phyloP scores from a whole-genome alignment of 2,113 vertebrate species.

The Dissostichus mawsoni region DNA sequence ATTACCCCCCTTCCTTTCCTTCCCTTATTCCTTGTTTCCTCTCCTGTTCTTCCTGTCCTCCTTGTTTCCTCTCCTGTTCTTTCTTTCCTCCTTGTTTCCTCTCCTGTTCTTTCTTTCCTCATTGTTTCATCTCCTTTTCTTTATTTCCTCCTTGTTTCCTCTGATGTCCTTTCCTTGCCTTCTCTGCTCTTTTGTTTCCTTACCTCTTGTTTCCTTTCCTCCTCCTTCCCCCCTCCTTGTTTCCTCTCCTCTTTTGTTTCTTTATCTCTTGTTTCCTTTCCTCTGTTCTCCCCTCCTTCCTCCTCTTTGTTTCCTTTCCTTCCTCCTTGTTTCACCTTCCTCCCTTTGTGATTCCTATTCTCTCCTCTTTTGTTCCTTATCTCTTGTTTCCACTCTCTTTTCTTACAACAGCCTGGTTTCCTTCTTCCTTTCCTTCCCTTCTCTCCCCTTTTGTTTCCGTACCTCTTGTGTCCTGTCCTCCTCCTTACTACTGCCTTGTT shows the following conservation, averaged over 20 bases:
- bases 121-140: too few species aligned
- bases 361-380: background rate
- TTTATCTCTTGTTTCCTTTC: background rate
- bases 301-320: background rate
- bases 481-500: background rate
- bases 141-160: background rate
- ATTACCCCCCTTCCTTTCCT: too few species aligned
- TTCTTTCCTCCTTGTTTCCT: background rate
- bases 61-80: background rate
- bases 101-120: background rate
- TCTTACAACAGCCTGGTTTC: background rate
- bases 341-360: too few species aligned
- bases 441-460: background rate
- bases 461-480: background rate
- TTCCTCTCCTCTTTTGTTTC: background rate
- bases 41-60: accelerated
- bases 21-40: background rate
- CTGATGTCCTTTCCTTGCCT: background rate
- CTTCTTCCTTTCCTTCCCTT: background rate
- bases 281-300: background rate
- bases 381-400: too few species aligned
- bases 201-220: background rate
- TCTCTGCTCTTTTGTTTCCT: background rate
- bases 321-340: background rate
- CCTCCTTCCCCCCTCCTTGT: too few species aligned